Base-by-base conservation (phyloP, 2,113 vertebrate genomes). In the Neolamprologus tretocephalus region DNA sequence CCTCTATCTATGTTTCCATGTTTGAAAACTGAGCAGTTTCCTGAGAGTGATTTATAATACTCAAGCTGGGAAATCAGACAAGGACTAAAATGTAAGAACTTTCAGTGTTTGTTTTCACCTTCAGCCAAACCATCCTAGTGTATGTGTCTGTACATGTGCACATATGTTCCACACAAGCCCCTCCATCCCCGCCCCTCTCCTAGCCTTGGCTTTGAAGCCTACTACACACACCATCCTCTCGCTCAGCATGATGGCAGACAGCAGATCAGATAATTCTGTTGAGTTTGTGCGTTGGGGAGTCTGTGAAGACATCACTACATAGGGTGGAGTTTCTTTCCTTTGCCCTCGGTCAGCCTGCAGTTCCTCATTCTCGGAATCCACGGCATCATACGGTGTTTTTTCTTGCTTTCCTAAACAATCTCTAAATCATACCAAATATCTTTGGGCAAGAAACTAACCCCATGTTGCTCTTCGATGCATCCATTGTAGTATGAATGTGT, bases 241-340 rank as follows among this genome's bases (percentile, higher is more conserved):
- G 10, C 80, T 28, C 35, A 71, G 85, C 81, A 68, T 33, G 42
- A 87, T 80, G 71, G 55, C 98, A 99, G 97, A 5, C 23, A 16
- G 55, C 23, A 58, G 23, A 58, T 58, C 55, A 28, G 55, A 99
- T 97, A 98, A 98, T 98, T 97, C 99, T 96, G 97, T 99, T 99
- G 97, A 98, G 99, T 98, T 99, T 58, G 26, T 31, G 55, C 0
- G 1, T 17, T 58, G 8, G 98, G 92, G 98, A 99, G 98, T 99
- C 98, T 96, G 98, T 99, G 97, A 98, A 98, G 97, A 98, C 98
- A 91, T 99, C 98, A 93, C 97, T 97, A 95, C 98, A 99, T 96
- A 99, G 98, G 97, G 97, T 97, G 96, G 98, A 99, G 96, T 97
- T 98, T 96, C 99, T 97, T 99, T 99, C 96, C 98, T 98, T 45